These are phyloP conservation scores for Turdus rufiventris DNA, from an alignment of 2,113 vertebrate genomes.

Conservation along the genomic window DNA sequence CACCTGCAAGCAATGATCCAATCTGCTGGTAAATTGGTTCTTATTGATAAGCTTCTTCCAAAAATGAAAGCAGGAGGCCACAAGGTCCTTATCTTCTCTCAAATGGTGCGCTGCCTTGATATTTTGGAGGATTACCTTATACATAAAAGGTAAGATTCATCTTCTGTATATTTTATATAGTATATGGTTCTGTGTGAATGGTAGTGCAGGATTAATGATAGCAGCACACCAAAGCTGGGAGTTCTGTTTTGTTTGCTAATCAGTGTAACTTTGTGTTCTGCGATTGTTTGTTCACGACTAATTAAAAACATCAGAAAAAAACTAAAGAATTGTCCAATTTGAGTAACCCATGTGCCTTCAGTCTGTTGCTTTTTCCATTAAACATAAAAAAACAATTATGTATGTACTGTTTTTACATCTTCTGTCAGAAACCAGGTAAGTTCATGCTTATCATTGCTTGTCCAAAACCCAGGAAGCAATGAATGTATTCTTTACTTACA, in stretches of 20 bases:
- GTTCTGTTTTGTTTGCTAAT: neutral
- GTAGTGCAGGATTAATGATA: neutral
- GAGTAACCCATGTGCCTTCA: neutral
- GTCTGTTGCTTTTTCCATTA: neutral
- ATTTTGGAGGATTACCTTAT: constrained; percentile 99
- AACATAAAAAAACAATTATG: neutral
- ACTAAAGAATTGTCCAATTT: fast-evolving
- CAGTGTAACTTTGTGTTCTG: neutral
- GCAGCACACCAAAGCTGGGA: neutral
- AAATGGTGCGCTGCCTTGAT: constrained; percentile 98
- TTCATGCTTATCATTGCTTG: neutral
- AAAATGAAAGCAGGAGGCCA: constrained; percentile 99
- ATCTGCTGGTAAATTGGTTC: constrained; percentile 95
- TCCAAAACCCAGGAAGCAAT: neutral
- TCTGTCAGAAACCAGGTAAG: neutral
- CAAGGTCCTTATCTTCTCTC: constrained; percentile 98
- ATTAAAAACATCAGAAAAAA: neutral
- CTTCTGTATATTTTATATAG: neutral
- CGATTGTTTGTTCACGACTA: neutral
- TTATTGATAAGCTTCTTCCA: constrained; percentile 96
- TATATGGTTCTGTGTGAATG: neutral
- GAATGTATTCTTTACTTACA: neutral
- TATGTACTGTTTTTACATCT: neutral
- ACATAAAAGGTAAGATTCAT: constrained; percentile 86
- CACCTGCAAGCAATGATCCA: constrained; percentile 99